A percentile compares a stretch with the other conserved stretches of the same genome.
phyloP scores from a whole-genome alignment of 2,113 vertebrate genomes.

The Sorex fumeus region DNA sequence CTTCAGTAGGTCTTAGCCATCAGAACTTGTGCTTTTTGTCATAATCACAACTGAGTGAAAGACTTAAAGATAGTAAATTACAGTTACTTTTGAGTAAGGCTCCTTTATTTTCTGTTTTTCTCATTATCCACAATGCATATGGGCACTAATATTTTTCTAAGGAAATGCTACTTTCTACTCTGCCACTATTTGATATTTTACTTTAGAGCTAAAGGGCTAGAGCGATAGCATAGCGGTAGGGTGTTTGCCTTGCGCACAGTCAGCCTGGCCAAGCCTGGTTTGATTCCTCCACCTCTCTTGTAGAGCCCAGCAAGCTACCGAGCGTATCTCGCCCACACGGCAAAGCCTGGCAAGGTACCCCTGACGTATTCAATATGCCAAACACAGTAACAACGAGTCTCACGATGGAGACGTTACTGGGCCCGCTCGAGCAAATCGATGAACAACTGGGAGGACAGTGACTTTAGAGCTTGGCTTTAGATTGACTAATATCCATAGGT shows the following conservation, averaged over 20 bases:
- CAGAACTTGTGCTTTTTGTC: background rate
- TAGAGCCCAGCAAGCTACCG: too few species aligned
- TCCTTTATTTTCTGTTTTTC: constrained; percentile 5
- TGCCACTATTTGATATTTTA: background rate
- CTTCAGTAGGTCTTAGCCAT: constrained; percentile 5
- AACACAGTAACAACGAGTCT: too few species aligned
- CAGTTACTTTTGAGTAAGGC: background rate
- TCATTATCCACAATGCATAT: background rate
- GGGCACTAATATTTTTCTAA: constrained; percentile 30
- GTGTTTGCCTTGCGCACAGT: background rate
- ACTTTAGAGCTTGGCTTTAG: background rate
- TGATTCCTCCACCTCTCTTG: too few species aligned
- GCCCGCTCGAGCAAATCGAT: too few species aligned
- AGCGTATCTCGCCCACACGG: too few species aligned
- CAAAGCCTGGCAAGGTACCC: too few species aligned
- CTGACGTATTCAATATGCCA: too few species aligned
- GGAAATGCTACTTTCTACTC: constrained; percentile 25
- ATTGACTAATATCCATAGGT: constrained; percentile 6
- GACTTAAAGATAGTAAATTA: constrained; percentile 6
- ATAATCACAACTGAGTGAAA: constrained; percentile 35
- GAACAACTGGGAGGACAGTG: too few species aligned
- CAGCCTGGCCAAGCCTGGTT: too few species aligned
- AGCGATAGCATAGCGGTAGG: too few species aligned
- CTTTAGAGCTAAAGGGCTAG: background rate
- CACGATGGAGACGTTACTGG: too few species aligned